Evolutionary conservation across 2,797 vertebrate genomes (phyloP).

Genomic region (Spinus pinus): DNA sequence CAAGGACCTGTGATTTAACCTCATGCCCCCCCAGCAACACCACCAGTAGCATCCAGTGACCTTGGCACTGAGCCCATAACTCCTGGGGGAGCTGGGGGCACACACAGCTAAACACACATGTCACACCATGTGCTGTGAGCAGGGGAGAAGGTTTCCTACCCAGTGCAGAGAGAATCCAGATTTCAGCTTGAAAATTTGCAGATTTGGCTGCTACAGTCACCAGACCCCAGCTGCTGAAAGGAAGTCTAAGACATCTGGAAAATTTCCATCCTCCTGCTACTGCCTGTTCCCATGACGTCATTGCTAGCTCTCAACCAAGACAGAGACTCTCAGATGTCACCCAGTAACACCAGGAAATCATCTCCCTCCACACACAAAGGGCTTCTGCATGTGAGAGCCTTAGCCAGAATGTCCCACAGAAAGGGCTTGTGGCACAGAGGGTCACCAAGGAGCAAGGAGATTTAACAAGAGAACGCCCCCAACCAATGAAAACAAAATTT

Average conservation of each 20-base stretch:
- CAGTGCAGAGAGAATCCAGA: neutral
- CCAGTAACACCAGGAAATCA: neutral
- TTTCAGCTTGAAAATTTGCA: neutral
- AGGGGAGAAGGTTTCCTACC: neutral
- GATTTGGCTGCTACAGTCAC: neutral
- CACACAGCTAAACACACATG: rapidly evolving
- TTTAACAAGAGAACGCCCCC: neutral
- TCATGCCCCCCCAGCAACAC: neutral
- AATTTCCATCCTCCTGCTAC: neutral
- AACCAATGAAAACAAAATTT: rapidly evolving
- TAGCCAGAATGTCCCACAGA: neutral
- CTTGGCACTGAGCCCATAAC: neutral
- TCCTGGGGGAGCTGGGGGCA: neutral
- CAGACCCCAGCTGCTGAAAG: neutral
- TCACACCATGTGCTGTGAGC: neutral
- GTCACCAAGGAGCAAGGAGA: neutral
- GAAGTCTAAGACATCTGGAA: neutral
- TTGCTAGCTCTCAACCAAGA: neutral
- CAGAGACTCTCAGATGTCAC: neutral
- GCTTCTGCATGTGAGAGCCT: neutral
- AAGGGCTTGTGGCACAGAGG: neutral
- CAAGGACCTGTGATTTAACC: neutral
- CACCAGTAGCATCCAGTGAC: rapidly evolving
- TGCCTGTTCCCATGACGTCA: neutral
- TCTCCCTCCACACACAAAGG: neutral